Evolutionary conservation across 1,140 invertebrate species (phyloP).

Genomic region (Oscheius sp.): DNA sequence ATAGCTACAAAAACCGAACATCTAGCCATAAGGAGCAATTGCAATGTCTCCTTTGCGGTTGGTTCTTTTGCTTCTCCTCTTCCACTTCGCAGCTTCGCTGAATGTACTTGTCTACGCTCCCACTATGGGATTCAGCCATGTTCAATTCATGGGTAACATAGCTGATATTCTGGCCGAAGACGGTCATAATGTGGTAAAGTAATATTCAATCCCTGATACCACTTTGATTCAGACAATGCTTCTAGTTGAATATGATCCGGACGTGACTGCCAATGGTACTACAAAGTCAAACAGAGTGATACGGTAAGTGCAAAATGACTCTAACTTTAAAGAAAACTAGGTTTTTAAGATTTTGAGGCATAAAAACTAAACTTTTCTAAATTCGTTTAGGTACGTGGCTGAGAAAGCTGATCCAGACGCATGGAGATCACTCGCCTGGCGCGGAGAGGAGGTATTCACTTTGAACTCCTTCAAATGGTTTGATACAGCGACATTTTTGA

Average conservation of each 20-base stretch:
- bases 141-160: not conserved
- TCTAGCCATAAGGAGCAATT: too few species aligned
- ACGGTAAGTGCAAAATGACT: too few species aligned
- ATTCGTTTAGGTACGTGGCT: too few species aligned
- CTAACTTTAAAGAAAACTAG: too few species aligned
- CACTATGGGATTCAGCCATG: constrained; percentile 1
- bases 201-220: not conserved
- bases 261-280: not conserved
- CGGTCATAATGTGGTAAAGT: not conserved
- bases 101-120: not conserved
- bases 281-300: not conserved
- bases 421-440: not conserved
- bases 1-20: too few species aligned
- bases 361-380: not conserved
- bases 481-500: not conserved
- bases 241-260: not conserved
- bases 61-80: too few species aligned
- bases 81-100: too few species aligned
- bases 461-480: not conserved
- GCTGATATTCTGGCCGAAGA: not conserved
- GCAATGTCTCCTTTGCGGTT: too few species aligned
- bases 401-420: too few species aligned
- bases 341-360: not conserved
- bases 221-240: not conserved
- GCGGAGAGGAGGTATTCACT: not conserved